Percentiles rank a stretch among this genome's conserved stretches.
Evolutionary conservation across 92 coral and sea anemone genomes (phyloP).

Genomic region (Epizoanthus stellaris): DNA sequence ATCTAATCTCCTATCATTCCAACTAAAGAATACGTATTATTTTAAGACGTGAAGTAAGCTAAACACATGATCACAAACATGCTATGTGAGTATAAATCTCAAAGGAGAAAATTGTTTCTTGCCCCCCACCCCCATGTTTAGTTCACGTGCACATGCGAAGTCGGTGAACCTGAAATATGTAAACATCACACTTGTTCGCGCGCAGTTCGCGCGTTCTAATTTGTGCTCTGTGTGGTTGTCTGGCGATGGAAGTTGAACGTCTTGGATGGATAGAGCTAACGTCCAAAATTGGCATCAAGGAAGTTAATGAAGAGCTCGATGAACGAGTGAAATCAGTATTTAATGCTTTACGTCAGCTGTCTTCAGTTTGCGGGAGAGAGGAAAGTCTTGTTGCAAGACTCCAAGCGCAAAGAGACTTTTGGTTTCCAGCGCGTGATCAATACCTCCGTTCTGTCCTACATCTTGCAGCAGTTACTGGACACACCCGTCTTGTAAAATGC

Average conservation of each 20-base stretch:
- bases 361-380: conserved; percentile 19
- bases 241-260: background rate
- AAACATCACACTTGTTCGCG: background rate
- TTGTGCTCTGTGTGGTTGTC: no score
- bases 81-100: no score
- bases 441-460: conserved; percentile 18
- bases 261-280: conserved; percentile 1
- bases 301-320: conserved; percentile 35
- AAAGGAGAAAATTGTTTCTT: no score
- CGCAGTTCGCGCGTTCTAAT: background rate
- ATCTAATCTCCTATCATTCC: no score
- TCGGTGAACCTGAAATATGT: no score
- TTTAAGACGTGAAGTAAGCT: no score
- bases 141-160: no score
- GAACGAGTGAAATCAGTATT: background rate
- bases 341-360: conserved; percentile 16
- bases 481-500: background rate
- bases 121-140: no score
- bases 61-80: no score
- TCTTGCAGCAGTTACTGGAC: background rate
- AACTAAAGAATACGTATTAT: no score
- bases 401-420: background rate
- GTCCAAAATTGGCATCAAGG: conserved; percentile 18
- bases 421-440: conserved; percentile 30
- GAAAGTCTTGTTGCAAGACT: conserved; percentile 11